Conservation (phyloP, 1,140 invertebrate species). For the Eumaeus atala region DNA sequence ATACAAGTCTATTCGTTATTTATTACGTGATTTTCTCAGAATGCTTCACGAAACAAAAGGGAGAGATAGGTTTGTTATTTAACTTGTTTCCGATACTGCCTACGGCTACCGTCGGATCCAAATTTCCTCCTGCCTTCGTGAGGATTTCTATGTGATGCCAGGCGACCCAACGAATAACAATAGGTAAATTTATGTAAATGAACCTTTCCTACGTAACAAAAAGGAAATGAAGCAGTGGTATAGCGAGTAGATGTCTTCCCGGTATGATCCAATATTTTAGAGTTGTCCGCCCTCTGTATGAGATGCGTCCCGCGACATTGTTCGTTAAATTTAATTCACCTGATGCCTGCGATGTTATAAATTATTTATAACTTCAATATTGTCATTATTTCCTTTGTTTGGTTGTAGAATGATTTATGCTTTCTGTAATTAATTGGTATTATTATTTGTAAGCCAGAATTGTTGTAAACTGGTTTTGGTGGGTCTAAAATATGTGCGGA, state of each 20-base stretch:
- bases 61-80: slow-evolving; percentile 64
- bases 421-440: too few species aligned
- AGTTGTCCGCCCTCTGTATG: not conserved
- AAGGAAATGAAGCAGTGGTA: slow-evolving; percentile 54
- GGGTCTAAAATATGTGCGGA: too few species aligned
- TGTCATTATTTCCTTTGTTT: too few species aligned
- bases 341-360: too few species aligned
- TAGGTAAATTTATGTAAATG: slow-evolving; percentile 71
- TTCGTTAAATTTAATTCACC: not conserved
- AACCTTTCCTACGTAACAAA: slow-evolving; percentile 57
- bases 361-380: too few species aligned
- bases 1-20: slow-evolving; percentile 48
- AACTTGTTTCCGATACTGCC: slow-evolving; percentile 69
- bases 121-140: slow-evolving; percentile 61
- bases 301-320: not conserved
- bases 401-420: too few species aligned
- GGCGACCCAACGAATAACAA: slow-evolving; percentile 57
- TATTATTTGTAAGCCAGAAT: too few species aligned
- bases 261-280: slow-evolving; percentile 4
- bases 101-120: slow-evolving; percentile 54
- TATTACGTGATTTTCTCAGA: slow-evolving; percentile 53
- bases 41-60: slow-evolving; percentile 55
- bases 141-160: slow-evolving; percentile 50
- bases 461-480: too few species aligned
- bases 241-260: slow-evolving; percentile 9